Conservation (phyloP, 2,797 vertebrate genomes). For the Sebastes hopkinsi region DNA sequence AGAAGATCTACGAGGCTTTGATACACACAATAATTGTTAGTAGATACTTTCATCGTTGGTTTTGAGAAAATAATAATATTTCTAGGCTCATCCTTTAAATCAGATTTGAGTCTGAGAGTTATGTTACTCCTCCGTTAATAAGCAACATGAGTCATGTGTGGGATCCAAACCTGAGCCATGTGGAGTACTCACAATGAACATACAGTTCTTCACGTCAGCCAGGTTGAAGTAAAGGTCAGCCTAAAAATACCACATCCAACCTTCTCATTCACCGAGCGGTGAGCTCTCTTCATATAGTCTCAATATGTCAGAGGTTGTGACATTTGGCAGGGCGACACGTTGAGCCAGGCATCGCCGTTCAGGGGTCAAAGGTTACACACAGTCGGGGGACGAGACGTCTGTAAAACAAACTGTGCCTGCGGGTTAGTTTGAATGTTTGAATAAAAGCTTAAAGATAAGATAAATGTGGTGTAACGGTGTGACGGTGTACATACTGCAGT, state of each 20-base stretch:
- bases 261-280: not conserved
- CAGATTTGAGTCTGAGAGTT: not conserved
- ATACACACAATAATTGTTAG: not conserved
- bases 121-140: not conserved
- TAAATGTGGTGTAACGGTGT: slow-evolving; percentile 24
- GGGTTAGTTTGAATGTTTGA: not conserved
- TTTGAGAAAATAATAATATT: not conserved
- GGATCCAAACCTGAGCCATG: not conserved
- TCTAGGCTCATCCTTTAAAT: not conserved
- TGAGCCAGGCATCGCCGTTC: not conserved
- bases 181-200: not conserved
- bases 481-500: slow-evolving; percentile 12
- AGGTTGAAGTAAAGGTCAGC: slow-evolving; percentile 42
- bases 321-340: slow-evolving; percentile 8
- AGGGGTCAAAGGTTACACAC: not conserved
- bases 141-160: not conserved
- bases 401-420: not conserved
- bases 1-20: not conserved
- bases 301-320: slow-evolving; percentile 45
- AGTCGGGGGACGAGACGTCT: not conserved
- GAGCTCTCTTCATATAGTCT: slow-evolving; percentile 11
- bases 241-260: slow-evolving; percentile 42
- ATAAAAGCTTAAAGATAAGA: slow-evolving; percentile 10
- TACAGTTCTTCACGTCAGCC: slow-evolving; percentile 13
- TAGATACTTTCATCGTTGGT: not conserved